Conservation (phyloP, 2,797 vertebrate genomes). For the Pangasius sanitwongsei region DNA sequence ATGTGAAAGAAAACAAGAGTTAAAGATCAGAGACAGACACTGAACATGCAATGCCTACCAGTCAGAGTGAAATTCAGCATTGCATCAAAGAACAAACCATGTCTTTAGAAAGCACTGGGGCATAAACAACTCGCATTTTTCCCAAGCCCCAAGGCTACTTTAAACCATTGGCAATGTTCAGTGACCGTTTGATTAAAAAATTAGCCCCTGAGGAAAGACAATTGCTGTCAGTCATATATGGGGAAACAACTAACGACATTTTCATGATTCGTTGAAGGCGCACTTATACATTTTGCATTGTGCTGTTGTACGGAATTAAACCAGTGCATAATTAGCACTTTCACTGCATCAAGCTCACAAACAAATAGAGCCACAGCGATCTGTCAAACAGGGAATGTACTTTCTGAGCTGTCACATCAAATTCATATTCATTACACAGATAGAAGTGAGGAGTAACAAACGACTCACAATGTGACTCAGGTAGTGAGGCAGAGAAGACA, state of each 20-base stretch:
- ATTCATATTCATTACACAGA: not conserved
- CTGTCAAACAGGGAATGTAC: not conserved
- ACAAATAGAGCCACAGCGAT: constrained; percentile 5
- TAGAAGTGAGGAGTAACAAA: not conserved
- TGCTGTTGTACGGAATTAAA: constrained; percentile 12
- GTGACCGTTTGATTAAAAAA: constrained; percentile 51
- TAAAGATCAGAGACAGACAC: constrained; percentile 12
- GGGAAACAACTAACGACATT: constrained; percentile 12
- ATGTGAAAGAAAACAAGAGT: not conserved
- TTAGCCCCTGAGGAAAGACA: constrained; percentile 52
- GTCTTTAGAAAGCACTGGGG: constrained; percentile 21
- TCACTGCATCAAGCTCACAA: constrained; percentile 15
- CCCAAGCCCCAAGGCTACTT: not conserved
- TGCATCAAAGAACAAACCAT: constrained; percentile 22
- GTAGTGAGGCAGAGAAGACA: not conserved
- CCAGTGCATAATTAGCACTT: constrained; percentile 10
- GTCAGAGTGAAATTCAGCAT: constrained; percentile 1
- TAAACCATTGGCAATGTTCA: constrained; percentile 43
- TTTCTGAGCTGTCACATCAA: constrained; percentile 7
- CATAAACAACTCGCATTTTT: constrained; percentile 24
- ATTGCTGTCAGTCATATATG: constrained; percentile 47
- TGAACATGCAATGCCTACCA: not conserved
- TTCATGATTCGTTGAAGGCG: constrained; percentile 14
- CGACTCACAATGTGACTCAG: not conserved
- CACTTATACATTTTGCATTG: not conserved